Conservation (phyloP, 2,888 invertebrate genomes). For the Troides aeacus region DNA sequence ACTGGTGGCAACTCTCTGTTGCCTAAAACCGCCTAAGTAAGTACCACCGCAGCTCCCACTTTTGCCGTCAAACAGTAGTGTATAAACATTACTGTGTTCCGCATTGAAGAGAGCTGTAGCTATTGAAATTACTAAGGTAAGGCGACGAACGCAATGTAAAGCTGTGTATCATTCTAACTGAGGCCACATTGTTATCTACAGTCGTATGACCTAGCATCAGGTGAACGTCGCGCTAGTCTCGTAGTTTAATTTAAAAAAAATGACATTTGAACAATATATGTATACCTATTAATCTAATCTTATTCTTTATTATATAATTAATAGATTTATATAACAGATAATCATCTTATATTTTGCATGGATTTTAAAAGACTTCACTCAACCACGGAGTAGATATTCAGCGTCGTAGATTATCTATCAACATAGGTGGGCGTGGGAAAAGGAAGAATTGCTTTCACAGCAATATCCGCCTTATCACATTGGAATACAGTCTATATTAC, state of each 20-base stretch:
- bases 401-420: conserved; percentile 5
- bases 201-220: no score
- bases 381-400: neutral
- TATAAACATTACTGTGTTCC: no score
- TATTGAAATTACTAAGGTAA: no score
- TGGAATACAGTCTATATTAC: neutral
- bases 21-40: no score
- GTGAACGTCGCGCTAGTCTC: no score
- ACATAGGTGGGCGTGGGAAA: conserved; percentile 13
- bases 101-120: no score
- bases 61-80: no score
- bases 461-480: neutral
- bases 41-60: no score
- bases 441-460: neutral
- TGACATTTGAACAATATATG: neutral
- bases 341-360: neutral
- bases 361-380: neutral
- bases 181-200: no score
- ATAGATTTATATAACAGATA: neutral
- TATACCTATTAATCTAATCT: neutral
- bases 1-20: no score
- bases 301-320: neutral
- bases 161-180: no score
- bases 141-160: no score
- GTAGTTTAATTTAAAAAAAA: neutral